Evolutionary conservation across 2,113 vertebrate genomes (phyloP), one percentile per base, ranked within the genome.

Genomic region (Probosciger aterrimus): DNA sequence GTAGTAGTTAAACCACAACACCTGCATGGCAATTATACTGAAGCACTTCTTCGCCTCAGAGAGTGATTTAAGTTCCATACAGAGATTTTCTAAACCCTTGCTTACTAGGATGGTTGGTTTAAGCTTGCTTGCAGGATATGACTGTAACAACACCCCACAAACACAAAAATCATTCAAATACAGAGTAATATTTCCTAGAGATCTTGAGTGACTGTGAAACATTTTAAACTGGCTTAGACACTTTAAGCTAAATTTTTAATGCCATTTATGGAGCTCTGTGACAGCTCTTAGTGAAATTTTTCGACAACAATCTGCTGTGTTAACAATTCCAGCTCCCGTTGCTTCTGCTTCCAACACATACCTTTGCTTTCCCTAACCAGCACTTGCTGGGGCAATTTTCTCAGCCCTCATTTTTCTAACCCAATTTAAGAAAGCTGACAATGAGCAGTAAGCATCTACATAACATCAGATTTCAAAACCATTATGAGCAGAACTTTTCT

Each of bases 221-320:
- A 49, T 73, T 82, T 76, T 47, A 9, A 90, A 84, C 52, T 18
- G 18, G 25, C 60, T 91, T 79, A 63, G 64, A 46, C 11, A 53
- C 9, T 59, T 67, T 28, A 12, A 78, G 15, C 3, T 88, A 55
- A 20, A 55, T 81, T 92, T 92, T 80, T 78, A 78, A 75, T 71
- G 35, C 23, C 18, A 50, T 93, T 91, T 88, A 43, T 75, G 50
- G n/a, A 68, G 60, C 55, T 75, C 50, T 71, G 59, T 80, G 63
- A 70, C 14, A 12, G n/a, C n/a, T 81, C 35, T 49, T 65, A 47
- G 39, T 64, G 18, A 88, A 90, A 44, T 7, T 55, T 23, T 69
- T 69, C 0, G 0, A 44, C n/a, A 57, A 62, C 2, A 3, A 77
- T 53, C 59, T 30, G 6, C 23, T 37, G 8, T 3, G 0, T 37